These are phyloP conservation scores for Parazoanthus atlanticus DNA, from an alignment of 92 coral and sea anemone genomes.

Conservation along the genomic window DNA sequence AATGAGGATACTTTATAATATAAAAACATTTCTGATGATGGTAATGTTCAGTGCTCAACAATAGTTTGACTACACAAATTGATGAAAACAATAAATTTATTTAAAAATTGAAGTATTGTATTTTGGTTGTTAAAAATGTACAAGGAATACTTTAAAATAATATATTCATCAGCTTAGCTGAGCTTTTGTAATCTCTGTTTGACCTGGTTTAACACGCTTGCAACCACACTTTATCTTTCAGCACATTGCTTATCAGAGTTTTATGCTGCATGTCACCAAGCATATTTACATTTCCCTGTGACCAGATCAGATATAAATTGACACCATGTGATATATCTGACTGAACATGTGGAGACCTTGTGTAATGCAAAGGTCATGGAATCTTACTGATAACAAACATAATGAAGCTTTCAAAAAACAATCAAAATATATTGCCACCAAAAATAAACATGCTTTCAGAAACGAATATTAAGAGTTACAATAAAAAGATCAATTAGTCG, in stretches of 20 bases:
- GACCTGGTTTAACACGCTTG: too few relatives aligned
- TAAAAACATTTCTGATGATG: too few relatives aligned
- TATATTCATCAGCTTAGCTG: too few relatives aligned
- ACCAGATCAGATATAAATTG: constrained; percentile 13
- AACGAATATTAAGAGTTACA: neutral
- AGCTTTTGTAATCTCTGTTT: too few relatives aligned
- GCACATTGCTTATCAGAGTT: neutral
- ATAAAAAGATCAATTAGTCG: neutral
- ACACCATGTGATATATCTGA: constrained; percentile 3
- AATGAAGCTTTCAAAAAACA: neutral
- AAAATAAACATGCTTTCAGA: constrained; percentile 6
- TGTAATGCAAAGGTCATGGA: neutral
- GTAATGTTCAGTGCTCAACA: too few relatives aligned
- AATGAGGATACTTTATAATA: too few relatives aligned
- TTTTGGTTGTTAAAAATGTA: too few relatives aligned
- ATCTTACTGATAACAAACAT: constrained; percentile 15
- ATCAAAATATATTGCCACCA: constrained; percentile 9
- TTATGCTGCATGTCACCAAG: neutral
- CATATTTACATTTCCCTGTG: neutral
- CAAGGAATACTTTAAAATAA: too few relatives aligned
- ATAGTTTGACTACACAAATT: too few relatives aligned
- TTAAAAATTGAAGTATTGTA: too few relatives aligned
- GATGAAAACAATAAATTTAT: too few relatives aligned
- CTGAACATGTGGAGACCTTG: constrained; percentile 8
- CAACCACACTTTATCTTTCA: too few relatives aligned